phyloP scores from a whole-genome alignment of 2,888 invertebrate species.

The Acleris sparsana region DNA sequence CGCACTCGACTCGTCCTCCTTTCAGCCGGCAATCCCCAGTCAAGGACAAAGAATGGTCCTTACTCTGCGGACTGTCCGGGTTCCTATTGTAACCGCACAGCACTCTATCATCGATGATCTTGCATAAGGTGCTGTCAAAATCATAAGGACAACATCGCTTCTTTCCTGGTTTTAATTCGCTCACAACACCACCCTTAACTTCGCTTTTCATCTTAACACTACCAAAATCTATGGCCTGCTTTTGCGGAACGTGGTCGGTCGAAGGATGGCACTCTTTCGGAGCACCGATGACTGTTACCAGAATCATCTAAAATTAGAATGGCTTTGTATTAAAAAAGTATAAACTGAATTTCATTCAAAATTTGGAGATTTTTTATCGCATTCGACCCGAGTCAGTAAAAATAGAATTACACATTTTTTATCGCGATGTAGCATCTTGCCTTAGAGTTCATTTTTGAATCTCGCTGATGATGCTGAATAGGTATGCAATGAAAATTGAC shows the following conservation, averaged over 20 bases:
- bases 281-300: neutral
- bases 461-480: too few species aligned
- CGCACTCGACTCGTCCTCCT: conserved; percentile 24
- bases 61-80: neutral
- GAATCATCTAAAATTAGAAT: conserved; percentile 1
- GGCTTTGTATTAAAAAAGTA: neutral
- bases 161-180: neutral
- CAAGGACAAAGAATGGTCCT: neutral
- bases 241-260: too few species aligned
- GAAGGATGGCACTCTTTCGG: neutral
- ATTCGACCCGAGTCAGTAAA: too few species aligned
- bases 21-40: conserved; percentile 26
- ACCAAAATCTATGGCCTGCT: too few species aligned
- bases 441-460: too few species aligned
- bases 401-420: too few species aligned
- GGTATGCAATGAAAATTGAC: too few species aligned
- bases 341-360: neutral
- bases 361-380: too few species aligned
- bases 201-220: too few species aligned
- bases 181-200: too few species aligned
- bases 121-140: conserved; percentile 26
- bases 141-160: conserved; percentile 26
- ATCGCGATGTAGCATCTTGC: too few species aligned
- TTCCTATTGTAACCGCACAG: conserved; percentile 18
- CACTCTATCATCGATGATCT: conserved; percentile 24